Evolutionary conservation across 2,888 invertebrate genomes (phyloP), one percentile per base, ranked within the genome.

Genomic region (Pammene fasciana): DNA sequence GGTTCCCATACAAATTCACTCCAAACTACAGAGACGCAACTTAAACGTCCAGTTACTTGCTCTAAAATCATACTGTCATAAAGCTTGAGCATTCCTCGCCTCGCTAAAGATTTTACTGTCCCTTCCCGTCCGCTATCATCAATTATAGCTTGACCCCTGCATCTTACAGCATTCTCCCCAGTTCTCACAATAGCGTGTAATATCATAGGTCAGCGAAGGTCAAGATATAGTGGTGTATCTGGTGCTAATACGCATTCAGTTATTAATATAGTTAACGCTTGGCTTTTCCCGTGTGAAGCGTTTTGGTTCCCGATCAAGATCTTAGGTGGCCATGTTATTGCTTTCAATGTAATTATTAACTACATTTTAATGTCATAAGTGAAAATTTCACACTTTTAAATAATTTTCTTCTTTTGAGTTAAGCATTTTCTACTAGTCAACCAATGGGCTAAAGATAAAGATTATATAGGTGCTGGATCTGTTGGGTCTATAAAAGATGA

Each of bases 261-360:
- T 82, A 84, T 90, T 89, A 89, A 89, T 89, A 80, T 86, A 78
- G 83, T 90, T 89, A 90, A 82, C 90, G 85, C 89, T 70, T 72
- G 75, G 75, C 71, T 77, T 80, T 90, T 89, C 88, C 89, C 90
- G 90, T 90, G 90, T 84, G 90, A 90, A 87, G 81, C 67, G 72
- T 76, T 76, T 76, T 41, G 54, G 65, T 50, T 59, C 34, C 18
- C 38, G 45, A 52, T 52, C 34, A 26, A 59, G n/a, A 52, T 48
- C 50, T 34, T 67, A 59, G 66, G 66, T 67, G 66, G 59, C 43
- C 66, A 43, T 7, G 52, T 52, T 43, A 55, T 18, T 52, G 38
- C 50, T 52, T 62, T 52, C 41, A 10, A 50, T 62, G 0, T 62
- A n/a, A 62, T 62, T 52, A 11, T 8, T 48, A 38, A 10, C 18